Base-by-base conservation (phyloP, 2,888 invertebrate species). In the Malacosoma neustria region DNA sequence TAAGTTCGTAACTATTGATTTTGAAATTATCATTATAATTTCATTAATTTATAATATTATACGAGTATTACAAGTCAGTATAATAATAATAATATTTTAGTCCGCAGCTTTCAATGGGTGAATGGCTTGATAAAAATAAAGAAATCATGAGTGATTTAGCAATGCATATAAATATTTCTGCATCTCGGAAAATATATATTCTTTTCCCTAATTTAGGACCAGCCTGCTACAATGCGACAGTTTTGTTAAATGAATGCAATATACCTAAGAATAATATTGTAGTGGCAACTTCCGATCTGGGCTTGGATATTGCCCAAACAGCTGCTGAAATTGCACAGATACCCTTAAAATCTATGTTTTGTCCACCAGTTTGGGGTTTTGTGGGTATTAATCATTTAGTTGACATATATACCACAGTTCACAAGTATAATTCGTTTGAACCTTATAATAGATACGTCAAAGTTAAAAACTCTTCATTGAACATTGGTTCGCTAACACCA, bases 341-440 rank as follows among this genome's bases (percentile, higher is more conserved):
- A 7, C 75, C 85, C 1, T 46, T 85, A 39, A 64, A 65, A 48
- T 73, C 84, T 49, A 80, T 90, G 50, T 84, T 85, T 53, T 88
- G 87, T 38, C 88, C 90, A 5, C 89, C 90, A 15, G 89, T 90
- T 3, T 90, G 90, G 90, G 90, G 90, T 5, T 90, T 87, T 47
- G 72, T 88, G 14, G 89, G 89, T 9, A 59, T 87, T 13, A 87
- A 87, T 51, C 80, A 87, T 29, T 75, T 87, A 38, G 76, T 89
- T 4, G 90, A 90, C 57, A 57, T 88, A 11, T 67, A 64, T 39
- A 87, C 82, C 31, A 86, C 86, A n/a, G 53, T 88, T 34, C 87
- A 89, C 49, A 82, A 75, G 53, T 86, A 85, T 41, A 71, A 87
- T 45, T 61, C 80, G 30, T 86, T 85, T 53, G 63, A 77, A 42